These are phyloP conservation scores for Setophaga petechia DNA, from an alignment of 2,113 vertebrate species.

Conservation along the genomic window DNA sequence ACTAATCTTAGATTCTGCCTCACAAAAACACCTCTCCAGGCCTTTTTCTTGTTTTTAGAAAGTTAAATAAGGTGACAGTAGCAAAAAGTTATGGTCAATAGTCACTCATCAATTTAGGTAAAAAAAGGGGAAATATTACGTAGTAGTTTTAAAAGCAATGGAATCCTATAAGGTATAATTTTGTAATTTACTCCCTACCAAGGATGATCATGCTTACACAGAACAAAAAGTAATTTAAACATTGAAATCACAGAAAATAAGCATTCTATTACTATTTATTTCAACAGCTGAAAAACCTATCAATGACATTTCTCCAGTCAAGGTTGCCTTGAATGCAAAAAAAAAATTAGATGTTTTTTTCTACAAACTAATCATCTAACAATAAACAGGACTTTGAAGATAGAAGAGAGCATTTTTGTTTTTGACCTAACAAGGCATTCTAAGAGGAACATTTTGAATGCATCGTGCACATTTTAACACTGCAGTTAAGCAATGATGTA, in stretches of 20 bases:
- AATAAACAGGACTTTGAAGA: not conserved
- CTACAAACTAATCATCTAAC: not conserved
- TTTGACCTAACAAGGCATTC: not conserved
- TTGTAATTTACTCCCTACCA: not conserved
- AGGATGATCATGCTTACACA: not conserved
- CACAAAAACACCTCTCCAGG: not conserved
- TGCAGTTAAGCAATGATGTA: not conserved
- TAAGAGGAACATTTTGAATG: constrained; percentile 1
- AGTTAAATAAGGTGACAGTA: not conserved
- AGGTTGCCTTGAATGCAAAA: not conserved
- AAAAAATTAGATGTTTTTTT: not conserved
- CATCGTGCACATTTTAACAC: not conserved
- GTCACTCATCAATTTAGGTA: rapidly evolving
- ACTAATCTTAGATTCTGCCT: not conserved
- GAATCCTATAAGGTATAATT: not conserved
- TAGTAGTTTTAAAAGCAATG: not conserved
- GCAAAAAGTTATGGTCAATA: not conserved
- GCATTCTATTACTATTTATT: constrained; percentile 6
- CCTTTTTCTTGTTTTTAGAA: not conserved
- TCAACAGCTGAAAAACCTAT: not conserved
- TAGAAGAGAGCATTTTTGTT: not conserved
- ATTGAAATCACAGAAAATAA: constrained; percentile 21
- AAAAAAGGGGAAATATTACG: not conserved
- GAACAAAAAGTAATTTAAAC: not conserved
- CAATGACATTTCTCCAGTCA: not conserved